Conservation (phyloP, 2,888 invertebrate species). For the Drosophila mimetica region DNA sequence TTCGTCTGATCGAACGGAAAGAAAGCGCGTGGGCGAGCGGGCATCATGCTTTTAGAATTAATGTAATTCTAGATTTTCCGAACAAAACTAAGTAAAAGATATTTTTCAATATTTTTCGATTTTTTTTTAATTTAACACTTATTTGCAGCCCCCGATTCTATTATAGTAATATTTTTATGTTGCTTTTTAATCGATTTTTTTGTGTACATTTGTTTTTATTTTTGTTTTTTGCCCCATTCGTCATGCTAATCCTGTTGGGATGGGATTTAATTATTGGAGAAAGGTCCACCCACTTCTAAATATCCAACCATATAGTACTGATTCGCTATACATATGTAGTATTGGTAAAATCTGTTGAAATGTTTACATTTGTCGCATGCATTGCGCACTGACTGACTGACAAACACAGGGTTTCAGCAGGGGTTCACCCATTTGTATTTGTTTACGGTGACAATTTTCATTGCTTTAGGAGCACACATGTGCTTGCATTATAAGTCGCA, state of each 20-base stretch:
- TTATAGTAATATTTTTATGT: no score
- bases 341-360: conserved; percentile 44
- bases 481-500: conserved; percentile 14
- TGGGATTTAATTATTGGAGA: conserved; percentile 26
- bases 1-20: conserved; percentile 17
- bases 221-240: no score
- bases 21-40: conserved; percentile 66
- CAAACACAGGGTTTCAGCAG: not conserved
- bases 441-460: conserved; percentile 69
- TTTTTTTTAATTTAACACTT: no score
- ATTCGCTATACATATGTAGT: not conserved
- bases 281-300: conserved; percentile 4
- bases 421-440: conserved; percentile 47
- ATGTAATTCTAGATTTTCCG: no score
- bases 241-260: not conserved
- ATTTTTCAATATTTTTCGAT: no score
- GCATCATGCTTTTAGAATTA: no score
- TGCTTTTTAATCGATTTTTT: no score
- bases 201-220: no score
- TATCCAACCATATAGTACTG: not conserved
- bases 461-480: conserved; percentile 48
- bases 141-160: no score
- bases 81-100: no score
- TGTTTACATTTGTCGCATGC: conserved; percentile 41
- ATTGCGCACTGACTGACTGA: conserved; percentile 16